Evolutionary conservation across 1,140 invertebrate species (phyloP).

Genomic region (Bursaphelenchus mucronatus): DNA sequence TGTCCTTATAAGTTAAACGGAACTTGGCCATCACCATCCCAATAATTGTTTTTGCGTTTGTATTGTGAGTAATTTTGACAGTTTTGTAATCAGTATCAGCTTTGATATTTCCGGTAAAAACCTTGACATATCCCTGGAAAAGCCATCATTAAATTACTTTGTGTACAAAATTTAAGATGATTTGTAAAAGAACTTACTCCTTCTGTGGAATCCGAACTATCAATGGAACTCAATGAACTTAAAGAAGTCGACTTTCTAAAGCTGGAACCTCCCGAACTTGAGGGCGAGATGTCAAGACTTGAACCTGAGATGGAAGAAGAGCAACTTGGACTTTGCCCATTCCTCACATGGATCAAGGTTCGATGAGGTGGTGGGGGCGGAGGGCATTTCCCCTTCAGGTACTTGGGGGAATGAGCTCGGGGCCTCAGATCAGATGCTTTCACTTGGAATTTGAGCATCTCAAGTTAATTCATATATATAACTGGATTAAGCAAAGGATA

Average conservation of each 20-base stretch:
- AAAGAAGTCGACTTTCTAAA: constrained; percentile 24
- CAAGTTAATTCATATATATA: too few species aligned
- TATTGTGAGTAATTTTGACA: constrained; percentile 27
- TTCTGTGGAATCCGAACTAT: constrained; percentile 11
- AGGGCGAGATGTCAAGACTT: background rate
- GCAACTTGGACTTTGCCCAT: constrained; percentile 11
- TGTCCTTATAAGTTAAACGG: constrained; percentile 34
- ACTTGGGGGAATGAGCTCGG: background rate
- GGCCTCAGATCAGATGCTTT: constrained; percentile 8
- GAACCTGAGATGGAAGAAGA: constrained; percentile 19
- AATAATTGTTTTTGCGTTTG: constrained; percentile 31
- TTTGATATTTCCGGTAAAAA: constrained; percentile 44
- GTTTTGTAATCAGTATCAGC: constrained; percentile 52
- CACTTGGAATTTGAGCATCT: constrained; percentile 18
- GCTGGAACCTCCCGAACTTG: background rate
- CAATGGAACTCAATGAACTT: constrained; percentile 27
- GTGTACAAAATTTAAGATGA: background rate
- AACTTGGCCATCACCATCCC: constrained; percentile 41
- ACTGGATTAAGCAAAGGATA: too few species aligned
- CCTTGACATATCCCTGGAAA: constrained; percentile 37
- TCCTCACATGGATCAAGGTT: constrained; percentile 11
- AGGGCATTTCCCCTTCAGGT: constrained; percentile 7
- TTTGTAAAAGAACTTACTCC: constrained; percentile 13
- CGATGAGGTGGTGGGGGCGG: constrained; percentile 11
- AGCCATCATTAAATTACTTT: background rate